Conservation (phyloP, 1,140 invertebrate species). For the Drosophila kohkoa region DNA sequence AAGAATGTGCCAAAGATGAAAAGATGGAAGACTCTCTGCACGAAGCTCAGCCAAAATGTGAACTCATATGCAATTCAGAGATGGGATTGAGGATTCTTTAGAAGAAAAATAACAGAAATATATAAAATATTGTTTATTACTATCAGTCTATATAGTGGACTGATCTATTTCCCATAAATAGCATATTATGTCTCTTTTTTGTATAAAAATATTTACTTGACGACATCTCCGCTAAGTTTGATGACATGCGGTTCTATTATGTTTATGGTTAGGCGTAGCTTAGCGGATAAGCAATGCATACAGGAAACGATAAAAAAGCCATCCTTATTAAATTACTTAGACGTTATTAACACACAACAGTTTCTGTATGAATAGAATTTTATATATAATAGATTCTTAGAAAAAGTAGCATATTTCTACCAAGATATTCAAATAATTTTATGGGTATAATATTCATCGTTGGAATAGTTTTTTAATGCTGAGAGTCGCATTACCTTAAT, state of each 20-base stretch:
- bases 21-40: conserved; percentile 33
- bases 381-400: no score
- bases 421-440: no score
- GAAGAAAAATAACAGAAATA: not conserved
- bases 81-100: not conserved
- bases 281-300: not conserved
- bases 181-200: not conserved
- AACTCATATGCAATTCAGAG: not conserved
- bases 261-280: not conserved
- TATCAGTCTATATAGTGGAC: not conserved
- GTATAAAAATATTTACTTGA: not conserved
- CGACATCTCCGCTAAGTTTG: not conserved
- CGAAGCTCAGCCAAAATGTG: not conserved
- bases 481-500: not conserved
- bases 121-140: not conserved
- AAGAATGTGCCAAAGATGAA: conserved; percentile 59
- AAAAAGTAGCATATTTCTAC: not conserved
- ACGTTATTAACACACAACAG: not conserved
- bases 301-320: conserved; percentile 1
- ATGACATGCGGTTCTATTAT: not conserved
- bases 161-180: not conserved
- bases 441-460: no score
- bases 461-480: no score
- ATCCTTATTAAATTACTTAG: not conserved
- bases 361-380: not conserved